Evolutionary conservation across 2,888 invertebrate species (phyloP).

Genomic region (Crioceris asparagi): DNA sequence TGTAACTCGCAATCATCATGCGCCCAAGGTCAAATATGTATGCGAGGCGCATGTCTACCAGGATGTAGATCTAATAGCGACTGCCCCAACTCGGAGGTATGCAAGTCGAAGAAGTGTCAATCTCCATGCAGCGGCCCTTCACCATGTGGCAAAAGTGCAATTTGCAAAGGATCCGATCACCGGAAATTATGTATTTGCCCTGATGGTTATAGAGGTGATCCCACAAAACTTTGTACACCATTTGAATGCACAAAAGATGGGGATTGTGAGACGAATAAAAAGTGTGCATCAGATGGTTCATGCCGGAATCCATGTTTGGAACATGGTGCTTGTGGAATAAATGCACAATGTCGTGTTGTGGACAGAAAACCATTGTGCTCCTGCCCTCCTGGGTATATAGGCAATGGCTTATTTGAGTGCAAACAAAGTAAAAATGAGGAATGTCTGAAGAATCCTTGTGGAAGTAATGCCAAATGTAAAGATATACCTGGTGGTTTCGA

Average conservation of each 20-base stretch:
- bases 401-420: constrained; percentile 60
- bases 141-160: constrained; percentile 71
- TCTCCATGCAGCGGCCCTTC: constrained; percentile 56
- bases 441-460: constrained; percentile 75
- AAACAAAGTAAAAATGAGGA: constrained; percentile 57
- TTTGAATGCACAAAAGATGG: constrained; percentile 66
- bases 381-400: constrained; percentile 63
- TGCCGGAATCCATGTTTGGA: constrained; percentile 78
- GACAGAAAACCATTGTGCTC: constrained; percentile 66
- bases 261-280: constrained; percentile 69
- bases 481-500: constrained; percentile 63
- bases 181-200: constrained; percentile 77
- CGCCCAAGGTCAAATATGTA: constrained; percentile 63
- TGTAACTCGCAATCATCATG: constrained; percentile 63
- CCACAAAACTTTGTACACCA: constrained; percentile 60
- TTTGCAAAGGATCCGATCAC: constrained; percentile 71
- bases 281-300: constrained; percentile 56
- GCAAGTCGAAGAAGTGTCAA: constrained; percentile 57
- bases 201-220: constrained; percentile 75
- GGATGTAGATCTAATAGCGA: constrained; percentile 74
- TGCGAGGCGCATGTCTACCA: constrained; percentile 58
- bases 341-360: constrained; percentile 74
- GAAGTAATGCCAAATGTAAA: constrained; percentile 70
- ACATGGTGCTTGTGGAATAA: constrained; percentile 65
- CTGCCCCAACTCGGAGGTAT: constrained; percentile 66